Evolutionary conservation across 2,888 invertebrate genomes (phyloP).

Genomic region (Glyphotaelius pellucidus): DNA sequence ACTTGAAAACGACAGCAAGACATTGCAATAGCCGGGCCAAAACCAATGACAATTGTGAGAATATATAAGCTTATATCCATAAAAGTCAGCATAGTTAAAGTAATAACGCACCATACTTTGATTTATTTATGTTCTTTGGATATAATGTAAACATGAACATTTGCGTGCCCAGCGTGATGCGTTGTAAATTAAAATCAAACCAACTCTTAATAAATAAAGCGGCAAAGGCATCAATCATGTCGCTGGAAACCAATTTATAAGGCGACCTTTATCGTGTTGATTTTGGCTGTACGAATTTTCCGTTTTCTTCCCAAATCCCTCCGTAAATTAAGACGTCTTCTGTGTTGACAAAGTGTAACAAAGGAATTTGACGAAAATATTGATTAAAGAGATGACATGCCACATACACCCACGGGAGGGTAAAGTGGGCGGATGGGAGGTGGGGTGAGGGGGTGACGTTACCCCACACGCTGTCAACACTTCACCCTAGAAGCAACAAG

Average conservation of each 20-base stretch:
- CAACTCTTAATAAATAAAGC: background rate
- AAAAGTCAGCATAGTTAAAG: background rate
- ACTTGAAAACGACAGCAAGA: no score
- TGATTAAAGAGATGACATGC: conserved; percentile 45
- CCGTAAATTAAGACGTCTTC: background rate
- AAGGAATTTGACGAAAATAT: conserved; percentile 36
- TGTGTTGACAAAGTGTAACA: conserved; percentile 17
- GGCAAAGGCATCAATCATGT: background rate
- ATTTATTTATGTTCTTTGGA: background rate
- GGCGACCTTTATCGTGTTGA: background rate
- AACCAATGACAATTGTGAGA: background rate
- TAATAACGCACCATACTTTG: background rate
- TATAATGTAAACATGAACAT: background rate
- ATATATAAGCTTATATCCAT: background rate
- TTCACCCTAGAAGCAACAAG: conserved; percentile 35
- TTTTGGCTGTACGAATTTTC: background rate
- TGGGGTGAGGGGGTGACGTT: background rate
- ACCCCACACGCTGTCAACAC: conserved; percentile 26
- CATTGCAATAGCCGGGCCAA: no score
- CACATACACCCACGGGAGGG: conserved; percentile 22
- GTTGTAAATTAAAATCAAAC: background rate
- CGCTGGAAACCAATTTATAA: background rate
- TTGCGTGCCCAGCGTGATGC: background rate
- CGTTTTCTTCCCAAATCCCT: background rate
- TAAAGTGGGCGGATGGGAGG: background rate